Percentiles rank a stretch among this genome's conserved stretches.
These are phyloP conservation scores for Gymnocephalus cernua DNA, from an alignment of 2,113 vertebrate species.

Conservation along the genomic window DNA sequence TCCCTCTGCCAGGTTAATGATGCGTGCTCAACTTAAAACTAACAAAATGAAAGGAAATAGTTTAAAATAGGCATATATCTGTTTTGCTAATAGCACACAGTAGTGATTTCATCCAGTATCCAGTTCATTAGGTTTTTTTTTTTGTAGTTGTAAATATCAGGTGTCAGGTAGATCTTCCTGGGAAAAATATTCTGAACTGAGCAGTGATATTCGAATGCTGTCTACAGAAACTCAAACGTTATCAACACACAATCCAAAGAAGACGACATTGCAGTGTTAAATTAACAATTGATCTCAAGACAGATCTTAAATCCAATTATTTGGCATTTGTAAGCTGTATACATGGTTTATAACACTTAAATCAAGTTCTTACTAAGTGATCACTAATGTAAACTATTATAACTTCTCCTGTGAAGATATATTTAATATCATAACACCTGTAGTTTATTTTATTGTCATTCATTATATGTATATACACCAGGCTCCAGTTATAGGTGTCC, in stretches of 20 bases:
- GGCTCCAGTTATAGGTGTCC: neutral
- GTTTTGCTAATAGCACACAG: neutral
- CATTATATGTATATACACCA: neutral
- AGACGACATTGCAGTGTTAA: neutral
- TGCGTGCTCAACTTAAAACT: neutral
- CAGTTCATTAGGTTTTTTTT: constrained; percentile 19
- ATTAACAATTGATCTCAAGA: neutral
- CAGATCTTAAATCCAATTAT: neutral
- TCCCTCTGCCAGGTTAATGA: constrained; percentile 12
- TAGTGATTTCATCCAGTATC: neutral
- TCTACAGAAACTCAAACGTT: neutral
- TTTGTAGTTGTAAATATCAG: constrained; percentile 38
- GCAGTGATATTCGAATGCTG: neutral
- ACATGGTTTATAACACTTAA: neutral
- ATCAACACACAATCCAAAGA: neutral
- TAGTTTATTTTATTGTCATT: neutral
- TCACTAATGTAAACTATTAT: too few relatives aligned
- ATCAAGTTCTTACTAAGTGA: neutral
- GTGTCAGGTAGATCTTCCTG: neutral
- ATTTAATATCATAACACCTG: neutral
- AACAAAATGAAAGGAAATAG: neutral
- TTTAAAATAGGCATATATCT: neutral
- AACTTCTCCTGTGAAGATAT: neutral
- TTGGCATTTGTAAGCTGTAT: neutral
- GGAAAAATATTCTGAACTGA: neutral